Evolutionary conservation across 2,888 invertebrate species (phyloP), one percentile per base, ranked within the genome.

Genomic region (Cataglyphis altisquamis): DNA sequence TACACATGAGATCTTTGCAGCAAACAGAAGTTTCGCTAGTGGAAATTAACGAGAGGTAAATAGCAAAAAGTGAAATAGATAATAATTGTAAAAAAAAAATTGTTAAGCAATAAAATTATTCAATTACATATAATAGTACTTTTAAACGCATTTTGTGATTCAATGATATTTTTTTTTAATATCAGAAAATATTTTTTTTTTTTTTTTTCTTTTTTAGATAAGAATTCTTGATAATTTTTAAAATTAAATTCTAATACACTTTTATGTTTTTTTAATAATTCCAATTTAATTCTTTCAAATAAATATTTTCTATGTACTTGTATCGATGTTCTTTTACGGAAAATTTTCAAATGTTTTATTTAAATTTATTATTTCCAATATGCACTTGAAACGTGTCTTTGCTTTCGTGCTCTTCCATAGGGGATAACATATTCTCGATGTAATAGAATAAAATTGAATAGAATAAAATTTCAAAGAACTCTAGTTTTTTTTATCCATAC

Each of bases 1-100:
- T 57, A 29, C 62, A 29, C 64, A 15, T 21, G 45, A 41, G 21
- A 15, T 18, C n/a, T 12, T 41, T 25, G 52, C 10, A 5, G 29
- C 64, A 29, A 77, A 29, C 15, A 15, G 45, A 64, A 5, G 4
- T 32, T 21, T 21, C 63, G 64, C 29, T 21, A 12, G 48, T 18
- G 25, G 66, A 52, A 75, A 52, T 39, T 52, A 66, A 75, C 21
- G 66, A 32, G 39, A 4, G 21, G 36, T 36, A 25, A 64, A 64
- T 10, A 52, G n/a, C n/a, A 25, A 48, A 36, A 75, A 12, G 36
- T 3, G 0, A 5, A 63, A 29, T 8, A n/a, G 4, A 8, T 39
- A 52, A n/a, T n/a, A 52, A 48, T 52, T n/a, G 29, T 29, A 29
- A 25, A 25, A 25, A 29, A 29, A 29, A 29, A 29, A 52, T 8